phyloP scores from a whole-genome alignment of 2,797 vertebrate species.

The Synaphobranchus kaupii region DNA sequence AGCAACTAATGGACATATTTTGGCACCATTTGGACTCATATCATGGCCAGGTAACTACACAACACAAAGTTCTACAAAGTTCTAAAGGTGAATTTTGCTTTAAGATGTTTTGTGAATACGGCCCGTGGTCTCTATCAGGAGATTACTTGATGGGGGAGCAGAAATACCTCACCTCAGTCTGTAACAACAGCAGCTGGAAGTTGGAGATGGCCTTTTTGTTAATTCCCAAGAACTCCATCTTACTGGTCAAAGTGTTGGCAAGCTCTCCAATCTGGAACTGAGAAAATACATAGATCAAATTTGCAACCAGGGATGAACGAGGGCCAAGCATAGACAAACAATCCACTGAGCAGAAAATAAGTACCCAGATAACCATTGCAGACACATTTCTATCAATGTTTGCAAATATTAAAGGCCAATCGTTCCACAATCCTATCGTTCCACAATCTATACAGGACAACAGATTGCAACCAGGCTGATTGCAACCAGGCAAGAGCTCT shows the following conservation, averaged over 20 bases:
- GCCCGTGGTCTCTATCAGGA: no score
- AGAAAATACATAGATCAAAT: constrained; percentile 23
- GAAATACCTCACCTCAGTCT: constrained; percentile 87
- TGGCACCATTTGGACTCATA: no score
- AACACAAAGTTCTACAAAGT: no score
- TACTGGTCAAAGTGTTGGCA: constrained; percentile 95
- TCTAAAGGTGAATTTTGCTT: no score
- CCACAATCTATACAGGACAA: no score
- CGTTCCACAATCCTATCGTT: no score
- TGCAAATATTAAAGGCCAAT: no score
- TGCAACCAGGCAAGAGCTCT: no score
- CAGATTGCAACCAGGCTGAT: no score
- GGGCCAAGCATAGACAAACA: background rate
- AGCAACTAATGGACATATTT: no score
- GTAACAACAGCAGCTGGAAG: constrained; percentile 95
- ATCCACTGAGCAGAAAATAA: background rate
- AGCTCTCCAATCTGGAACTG: constrained; percentile 99
- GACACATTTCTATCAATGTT: background rate
- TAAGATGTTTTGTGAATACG: no score
- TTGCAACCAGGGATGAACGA: background rate
- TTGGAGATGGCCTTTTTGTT: constrained; percentile 96
- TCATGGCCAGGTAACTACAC: no score
- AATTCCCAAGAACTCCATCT: constrained; percentile 98
- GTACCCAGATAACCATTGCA: background rate
- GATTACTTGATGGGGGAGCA: background rate